A percentile compares a stretch with the other conserved stretches of the same genome.
phyloP scores from a whole-genome alignment of 1,140 invertebrate genomes.

The Lineus longissimus region DNA sequence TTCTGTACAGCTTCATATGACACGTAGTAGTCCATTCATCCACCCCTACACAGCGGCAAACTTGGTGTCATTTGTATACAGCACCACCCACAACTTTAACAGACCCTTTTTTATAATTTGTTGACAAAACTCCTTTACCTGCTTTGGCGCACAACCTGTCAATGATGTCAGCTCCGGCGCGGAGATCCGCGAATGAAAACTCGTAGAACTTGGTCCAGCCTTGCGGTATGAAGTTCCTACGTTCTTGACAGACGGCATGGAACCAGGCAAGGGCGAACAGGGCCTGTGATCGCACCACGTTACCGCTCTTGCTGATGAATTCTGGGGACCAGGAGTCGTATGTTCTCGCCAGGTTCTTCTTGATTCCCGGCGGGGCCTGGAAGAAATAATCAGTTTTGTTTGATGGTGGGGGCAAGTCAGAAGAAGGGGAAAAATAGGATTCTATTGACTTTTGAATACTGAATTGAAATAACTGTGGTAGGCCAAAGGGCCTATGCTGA shows the following conservation, averaged over 20 bases:
- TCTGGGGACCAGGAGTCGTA: constrained; percentile 61
- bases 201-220: constrained; percentile 88
- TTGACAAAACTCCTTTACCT: too few species aligned
- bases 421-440: too few species aligned
- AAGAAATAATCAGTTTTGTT: constrained; percentile 14
- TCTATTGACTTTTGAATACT: too few species aligned
- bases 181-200: constrained; percentile 79
- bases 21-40: too few species aligned
- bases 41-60: too few species aligned
- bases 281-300: constrained; percentile 56
- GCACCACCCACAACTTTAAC: too few species aligned
- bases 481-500: too few species aligned
- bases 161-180: constrained; percentile 71
- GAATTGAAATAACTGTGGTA: too few species aligned
- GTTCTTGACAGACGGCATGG: constrained; percentile 83
- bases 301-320: constrained; percentile 54
- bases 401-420: too few species aligned
- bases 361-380: constrained; percentile 66
- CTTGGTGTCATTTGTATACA: too few species aligned
- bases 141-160: constrained; percentile 57
- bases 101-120: too few species aligned
- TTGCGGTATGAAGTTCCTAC: constrained; percentile 79
- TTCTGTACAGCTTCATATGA: too few species aligned
- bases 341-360: constrained; percentile 62
- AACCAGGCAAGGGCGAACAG: constrained; percentile 74